phyloP scores from a whole-genome alignment of 2,888 invertebrate species.

The Uropetala carovei region DNA sequence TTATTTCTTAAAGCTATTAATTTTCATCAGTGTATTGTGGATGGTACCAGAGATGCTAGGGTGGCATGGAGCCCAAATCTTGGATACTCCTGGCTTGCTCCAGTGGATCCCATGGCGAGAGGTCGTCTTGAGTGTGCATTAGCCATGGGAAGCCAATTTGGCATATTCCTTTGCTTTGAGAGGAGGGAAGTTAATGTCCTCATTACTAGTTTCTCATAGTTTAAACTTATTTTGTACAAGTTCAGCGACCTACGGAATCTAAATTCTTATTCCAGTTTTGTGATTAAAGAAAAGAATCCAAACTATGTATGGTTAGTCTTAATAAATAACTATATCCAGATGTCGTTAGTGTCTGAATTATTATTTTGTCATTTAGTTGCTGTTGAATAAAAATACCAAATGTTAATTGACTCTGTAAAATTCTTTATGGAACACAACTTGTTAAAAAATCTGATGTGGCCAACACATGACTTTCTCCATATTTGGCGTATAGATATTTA shows the following conservation, averaged over 20 bases:
- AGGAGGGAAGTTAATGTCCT: conserved; percentile 39
- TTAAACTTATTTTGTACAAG: conserved; percentile 23
- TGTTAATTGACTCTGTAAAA: background rate
- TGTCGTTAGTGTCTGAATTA: background rate
- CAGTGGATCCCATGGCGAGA: conserved; percentile 50
- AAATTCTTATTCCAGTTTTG: conserved; percentile 40
- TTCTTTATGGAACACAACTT: too few species aligned
- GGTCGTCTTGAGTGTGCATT: conserved; percentile 43
- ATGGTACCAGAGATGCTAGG: background rate
- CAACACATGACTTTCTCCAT: too few species aligned
- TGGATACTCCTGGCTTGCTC: conserved; percentile 48
- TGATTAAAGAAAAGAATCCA: conserved; percentile 16
- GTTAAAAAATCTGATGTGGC: too few species aligned
- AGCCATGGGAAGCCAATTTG: conserved; percentile 62
- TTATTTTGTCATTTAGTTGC: background rate
- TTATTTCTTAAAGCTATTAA: background rate
- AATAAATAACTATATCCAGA: conserved; percentile 45
- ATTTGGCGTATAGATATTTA: too few species aligned
- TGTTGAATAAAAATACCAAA: background rate
- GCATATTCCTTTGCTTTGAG: conserved; percentile 58
- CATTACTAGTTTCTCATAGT: conserved; percentile 10
- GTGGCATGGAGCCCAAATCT: conserved; percentile 44
- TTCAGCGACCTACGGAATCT: background rate
- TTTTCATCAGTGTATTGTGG: background rate
- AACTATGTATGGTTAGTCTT: conserved; percentile 50